phyloP scores from a whole-genome alignment of 92 coral and sea anemone genomes.

The Muricea muricata region DNA sequence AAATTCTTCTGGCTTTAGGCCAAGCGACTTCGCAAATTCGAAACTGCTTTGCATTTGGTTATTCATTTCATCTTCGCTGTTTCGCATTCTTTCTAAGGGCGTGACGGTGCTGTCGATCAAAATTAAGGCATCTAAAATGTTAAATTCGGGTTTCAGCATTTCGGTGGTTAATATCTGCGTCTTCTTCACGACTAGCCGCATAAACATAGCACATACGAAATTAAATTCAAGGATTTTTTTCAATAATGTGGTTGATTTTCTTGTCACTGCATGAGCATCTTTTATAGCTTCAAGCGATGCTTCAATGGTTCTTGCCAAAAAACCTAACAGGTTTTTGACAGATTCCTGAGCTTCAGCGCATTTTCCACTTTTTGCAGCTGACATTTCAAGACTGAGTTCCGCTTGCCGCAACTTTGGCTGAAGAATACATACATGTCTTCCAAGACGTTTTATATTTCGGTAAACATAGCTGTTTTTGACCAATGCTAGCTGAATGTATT shows the following conservation, averaged over 20 bases:
- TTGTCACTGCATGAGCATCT: not conserved
- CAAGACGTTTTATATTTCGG: not conserved
- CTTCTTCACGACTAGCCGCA: conserved; percentile 28
- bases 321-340: not conserved
- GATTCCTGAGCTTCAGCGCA: not conserved
- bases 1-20: not conserved
- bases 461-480: not conserved
- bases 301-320: not conserved
- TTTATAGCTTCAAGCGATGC: not conserved
- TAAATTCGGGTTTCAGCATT: conserved; percentile 15
- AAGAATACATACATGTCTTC: conserved; percentile 27
- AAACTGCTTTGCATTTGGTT: not conserved
- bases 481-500: not conserved
- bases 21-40: conserved; percentile 5
- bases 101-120: not conserved
- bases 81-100: not conserved
- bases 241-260: not conserved
- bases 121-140: not conserved
- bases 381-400: not conserved
- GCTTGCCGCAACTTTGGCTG: conserved; percentile 22
- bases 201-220: conserved; percentile 22
- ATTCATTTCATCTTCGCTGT: not conserved
- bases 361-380: not conserved
- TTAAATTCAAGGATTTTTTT: not conserved
- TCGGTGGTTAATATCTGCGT: conserved; percentile 2